These are phyloP conservation scores for Heterochromis multidens DNA, from an alignment of 2,113 vertebrate genomes.

Conservation along the genomic window DNA sequence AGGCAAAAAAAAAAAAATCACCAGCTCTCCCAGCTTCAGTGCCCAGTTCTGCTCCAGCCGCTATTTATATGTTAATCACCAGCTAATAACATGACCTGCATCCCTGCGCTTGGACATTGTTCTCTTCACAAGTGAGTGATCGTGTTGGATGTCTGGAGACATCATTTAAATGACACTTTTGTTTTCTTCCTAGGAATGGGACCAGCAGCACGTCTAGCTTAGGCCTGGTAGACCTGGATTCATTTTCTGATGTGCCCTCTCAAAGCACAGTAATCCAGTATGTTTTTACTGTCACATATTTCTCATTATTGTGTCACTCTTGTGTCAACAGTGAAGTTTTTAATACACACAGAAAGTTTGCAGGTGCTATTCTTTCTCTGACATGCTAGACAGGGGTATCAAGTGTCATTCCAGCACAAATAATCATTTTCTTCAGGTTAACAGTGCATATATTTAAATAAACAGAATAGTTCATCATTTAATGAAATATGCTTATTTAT, in stretches of 20 bases:
- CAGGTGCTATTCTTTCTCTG: background rate
- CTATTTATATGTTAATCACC: constrained; percentile 55
- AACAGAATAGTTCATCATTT: background rate
- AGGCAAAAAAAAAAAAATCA: constrained; percentile 1
- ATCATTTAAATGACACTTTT: background rate
- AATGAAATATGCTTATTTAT: background rate
- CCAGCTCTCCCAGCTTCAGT: constrained; percentile 31
- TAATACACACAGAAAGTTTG: background rate
- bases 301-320: constrained; percentile 19
- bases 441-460: background rate
- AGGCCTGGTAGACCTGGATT: constrained; percentile 89
- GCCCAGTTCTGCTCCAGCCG: constrained; percentile 46
- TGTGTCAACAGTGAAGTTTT: background rate
- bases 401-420: background rate
- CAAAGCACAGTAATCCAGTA: constrained; percentile 86
- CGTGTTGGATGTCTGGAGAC: background rate
- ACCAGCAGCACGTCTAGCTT: constrained; percentile 94
- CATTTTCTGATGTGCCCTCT: constrained; percentile 84
- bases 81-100: constrained; percentile 54
- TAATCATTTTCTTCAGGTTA: background rate
- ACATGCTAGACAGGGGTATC: background rate
- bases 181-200: constrained; percentile 82
- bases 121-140: constrained; percentile 34
- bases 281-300: constrained; percentile 20
- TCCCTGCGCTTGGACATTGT: constrained; percentile 34